Base-by-base conservation (phyloP, 2,888 invertebrate genomes). In the Thumatha senex region DNA sequence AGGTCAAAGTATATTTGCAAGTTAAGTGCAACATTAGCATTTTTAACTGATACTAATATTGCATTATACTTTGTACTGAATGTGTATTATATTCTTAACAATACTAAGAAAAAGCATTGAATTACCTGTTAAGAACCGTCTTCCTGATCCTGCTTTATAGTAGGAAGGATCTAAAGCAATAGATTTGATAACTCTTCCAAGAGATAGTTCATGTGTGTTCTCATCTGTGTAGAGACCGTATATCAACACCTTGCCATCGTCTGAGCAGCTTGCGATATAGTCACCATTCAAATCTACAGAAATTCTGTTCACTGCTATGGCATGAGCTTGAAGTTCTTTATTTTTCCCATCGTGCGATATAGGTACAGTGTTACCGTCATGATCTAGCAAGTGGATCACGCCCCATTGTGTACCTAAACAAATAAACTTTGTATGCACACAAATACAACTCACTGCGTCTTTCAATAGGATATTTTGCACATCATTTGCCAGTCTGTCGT, bases 221-320 rank as follows among this genome's bases (percentile, higher is more conserved):
- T 98, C 98, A 47, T 93, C 92, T 10, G 95, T 94, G 81, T 98
- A 98, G 4, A 99, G 91, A 1, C 98, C 98, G 65, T 96, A 96
- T 51, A 99, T 95, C 67, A 96, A 94, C 68, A 95, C 96, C 76
- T 95, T 96, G 47, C 97, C 97, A 83, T 98, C 98, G 79, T 98
- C 97, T 0, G 97, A 97, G 80, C 98, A 98, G 43, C 97, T 96
- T 0, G 97, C 98, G 24, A 99, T 95, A 79, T 96, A 97, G 80
- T 98, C 98, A n/a, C 98, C 99, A 72, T 96, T 96, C 18, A 93
- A 88, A 80, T 99, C 99, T 57, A 99, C 97, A 40, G 98, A 97
- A 63, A 99, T 97, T 77, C 96, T 96, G 86, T 99, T 98, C 0
- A 99, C 98, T 9, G 98, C 96, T 1, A 98, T 96, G 0, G 96